Base-by-base conservation (phyloP, 2,888 invertebrate genomes). In the Nasonovia ribisnigri region DNA sequence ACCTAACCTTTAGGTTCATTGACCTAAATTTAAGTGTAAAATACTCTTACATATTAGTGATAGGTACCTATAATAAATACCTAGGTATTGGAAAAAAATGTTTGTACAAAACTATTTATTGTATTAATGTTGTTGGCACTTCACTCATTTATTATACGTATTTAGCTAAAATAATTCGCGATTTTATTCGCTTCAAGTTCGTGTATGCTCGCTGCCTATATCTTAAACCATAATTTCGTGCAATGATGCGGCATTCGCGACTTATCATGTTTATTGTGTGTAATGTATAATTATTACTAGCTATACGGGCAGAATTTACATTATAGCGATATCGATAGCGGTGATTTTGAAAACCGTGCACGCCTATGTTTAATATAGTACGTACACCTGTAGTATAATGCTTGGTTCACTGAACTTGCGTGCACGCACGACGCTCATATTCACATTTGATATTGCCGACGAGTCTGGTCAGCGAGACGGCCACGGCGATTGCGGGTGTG, bases 401-500 rank as follows among this genome's bases (percentile, higher is more conserved):
- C 26, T 1, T 84, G 43, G 84, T 84, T 84, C 84, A 84, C 84
- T 84, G 84, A 84, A 84, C 84, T 84, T 84, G 26, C 29, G 24
- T 84, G 84, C 84, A 43, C 26, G 84, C 43, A 84, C 84, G 29
- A 43, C 10, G 36, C 36, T 36, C 77, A 77, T 57, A 57, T 77
- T 77, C 42, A 84, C 84, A 84, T 84, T 84, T 84, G 43, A 84
- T 84, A 84, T 84, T 84, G 11, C 67, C 84, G 43, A 43, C 84
- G 43, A 84, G 84, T 43, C 43, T 84, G 43, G 84, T 43, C 26
- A 29, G 43, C 43, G 26, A 26, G 26, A 29, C 43, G 43, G 84
- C 43, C 42, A 43, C 26, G 26, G 29, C 43, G 26, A 29, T 29
- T 24, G 42, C n/a, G n/a, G n/a, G n/a, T n/a, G 84, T 43, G 43